phyloP scores from a whole-genome alignment of 2,888 invertebrate genomes.

The Drepana falcataria region DNA sequence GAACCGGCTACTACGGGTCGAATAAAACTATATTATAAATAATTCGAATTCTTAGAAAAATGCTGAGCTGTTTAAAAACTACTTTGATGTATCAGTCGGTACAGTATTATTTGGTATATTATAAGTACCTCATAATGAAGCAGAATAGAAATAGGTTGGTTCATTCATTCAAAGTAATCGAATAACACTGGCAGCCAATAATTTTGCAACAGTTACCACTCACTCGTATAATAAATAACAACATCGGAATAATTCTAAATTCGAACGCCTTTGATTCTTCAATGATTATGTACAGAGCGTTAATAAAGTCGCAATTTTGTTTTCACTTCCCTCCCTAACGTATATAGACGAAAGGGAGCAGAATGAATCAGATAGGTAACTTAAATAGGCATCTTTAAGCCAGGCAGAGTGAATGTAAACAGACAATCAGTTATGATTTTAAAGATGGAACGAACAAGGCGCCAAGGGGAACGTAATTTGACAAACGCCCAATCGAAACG shows the following conservation, averaged over 20 bases:
- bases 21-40: too few species aligned
- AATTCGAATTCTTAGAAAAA: too few species aligned
- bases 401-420: slow-evolving; percentile 69
- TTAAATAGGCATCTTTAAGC: slow-evolving; percentile 51
- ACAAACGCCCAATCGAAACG: slow-evolving; percentile 49
- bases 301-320: slow-evolving; percentile 56
- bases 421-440: slow-evolving; percentile 74
- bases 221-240: slow-evolving; percentile 46
- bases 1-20: too few species aligned
- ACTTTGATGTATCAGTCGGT: too few species aligned
- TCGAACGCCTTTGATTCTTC: slow-evolving; percentile 56
- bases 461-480: slow-evolving; percentile 43
- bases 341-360: slow-evolving; percentile 18
- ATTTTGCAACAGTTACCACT: slow-evolving; percentile 4
- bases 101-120: too few species aligned
- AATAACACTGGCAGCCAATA: not conserved
- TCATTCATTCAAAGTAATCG: not conserved
- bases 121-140: not conserved
- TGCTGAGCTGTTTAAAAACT: too few species aligned
- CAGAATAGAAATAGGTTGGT: not conserved
- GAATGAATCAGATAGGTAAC: slow-evolving; percentile 32
- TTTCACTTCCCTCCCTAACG: slow-evolving; percentile 26
- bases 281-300: slow-evolving; percentile 57
- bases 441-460: slow-evolving; percentile 55
- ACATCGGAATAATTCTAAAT: slow-evolving; percentile 32